Conservation (phyloP, 1,140 invertebrate genomes). For the Capitella teleta region DNA sequence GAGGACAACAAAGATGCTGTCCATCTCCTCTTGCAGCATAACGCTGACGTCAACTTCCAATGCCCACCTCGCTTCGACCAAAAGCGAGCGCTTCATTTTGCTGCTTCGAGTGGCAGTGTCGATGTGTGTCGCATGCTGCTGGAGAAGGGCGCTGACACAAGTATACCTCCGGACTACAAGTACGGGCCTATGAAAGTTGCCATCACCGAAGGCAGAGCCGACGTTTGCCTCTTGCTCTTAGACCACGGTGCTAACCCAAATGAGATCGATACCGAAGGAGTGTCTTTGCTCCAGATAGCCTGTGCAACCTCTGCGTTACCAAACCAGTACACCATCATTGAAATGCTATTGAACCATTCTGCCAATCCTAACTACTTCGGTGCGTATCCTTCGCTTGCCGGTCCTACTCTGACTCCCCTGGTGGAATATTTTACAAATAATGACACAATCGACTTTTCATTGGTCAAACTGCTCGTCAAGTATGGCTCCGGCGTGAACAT, state of each 20-base stretch:
- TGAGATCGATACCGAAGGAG: constrained; percentile 53
- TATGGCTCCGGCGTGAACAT: constrained; percentile 48
- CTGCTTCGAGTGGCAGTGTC: constrained; percentile 25
- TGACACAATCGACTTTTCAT: constrained; percentile 52
- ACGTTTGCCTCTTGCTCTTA: constrained; percentile 48
- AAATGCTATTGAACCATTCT: constrained; percentile 60
- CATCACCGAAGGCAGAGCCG: constrained; percentile 48
- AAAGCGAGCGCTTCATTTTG: constrained; percentile 51
- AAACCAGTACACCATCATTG: constrained; percentile 49
- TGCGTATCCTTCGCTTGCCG: constrained; percentile 42
- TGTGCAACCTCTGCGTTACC: constrained; percentile 64
- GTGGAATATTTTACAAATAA: constrained; percentile 74
- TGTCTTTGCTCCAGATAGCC: constrained; percentile 72
- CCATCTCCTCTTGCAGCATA: constrained; percentile 66
- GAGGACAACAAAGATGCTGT: constrained; percentile 44
- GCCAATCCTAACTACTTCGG: constrained; percentile 67
- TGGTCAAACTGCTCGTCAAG: constrained; percentile 61
- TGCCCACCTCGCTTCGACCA: constrained; percentile 41
- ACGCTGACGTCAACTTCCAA: constrained; percentile 59
- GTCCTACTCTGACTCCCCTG: constrained; percentile 52
- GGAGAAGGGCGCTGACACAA: constrained; percentile 36
- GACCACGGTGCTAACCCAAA: constrained; percentile 55
- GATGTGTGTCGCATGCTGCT: constrained; percentile 3
- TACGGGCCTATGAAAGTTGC: constrained; percentile 73
- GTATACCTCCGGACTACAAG: constrained; percentile 54